Base-by-base conservation (phyloP, 1,140 invertebrate genomes). In the Teleogryllus occipitalis region DNA sequence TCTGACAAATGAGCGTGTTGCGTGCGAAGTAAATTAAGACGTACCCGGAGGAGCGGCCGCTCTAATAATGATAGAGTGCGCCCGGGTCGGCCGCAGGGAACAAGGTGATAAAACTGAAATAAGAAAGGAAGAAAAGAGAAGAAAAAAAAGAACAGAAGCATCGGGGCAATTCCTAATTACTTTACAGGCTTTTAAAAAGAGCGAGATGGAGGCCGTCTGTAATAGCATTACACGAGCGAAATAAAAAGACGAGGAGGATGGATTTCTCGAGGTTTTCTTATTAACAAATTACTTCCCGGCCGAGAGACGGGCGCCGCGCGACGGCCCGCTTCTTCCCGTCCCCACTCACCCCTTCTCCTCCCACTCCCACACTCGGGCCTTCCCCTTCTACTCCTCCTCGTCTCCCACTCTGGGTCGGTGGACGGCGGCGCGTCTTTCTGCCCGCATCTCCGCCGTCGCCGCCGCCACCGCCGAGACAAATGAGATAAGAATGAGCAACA, bases 1-100 rank as follows among this genome's bases (percentile, higher is more conserved):
- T 77, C 79, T 80, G 79, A 80, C 79, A 80, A 80, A 80, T 80
- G 79, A 80, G 47, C 47, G 22, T 74, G 79, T 80, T 80, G 79
- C 79, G 79, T 80, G 79, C 79, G 48, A 77, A 74, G 75, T 77
- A 80, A 80, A 80, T 80, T 54, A 80, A 80, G 79, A 80, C 47
- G 79, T 80, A 80, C 75, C 54, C 79, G 14, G 76, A 27, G 18
- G 54, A 21, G n/a, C 74, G 46, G 12, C 74, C 21, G 21, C 74
- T 75, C 74, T 47, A 75, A 75, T 75, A 75, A 75, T 75, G 46
- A 75, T 75, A 75, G 74, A 75, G 74, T 75, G 74, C 74, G 46
- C 74, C 74, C 46, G 46, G 54, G 54, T 65, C 54, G 18, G 54
- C 54, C 54, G 54, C 54, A 47, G 47, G 21, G 65, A 78, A 78